Evolutionary conservation across 53 echinoderm and acorn worm genomes (phyloP), one percentile per base, ranked within the genome.

Genomic region (Arbacia lixula): DNA sequence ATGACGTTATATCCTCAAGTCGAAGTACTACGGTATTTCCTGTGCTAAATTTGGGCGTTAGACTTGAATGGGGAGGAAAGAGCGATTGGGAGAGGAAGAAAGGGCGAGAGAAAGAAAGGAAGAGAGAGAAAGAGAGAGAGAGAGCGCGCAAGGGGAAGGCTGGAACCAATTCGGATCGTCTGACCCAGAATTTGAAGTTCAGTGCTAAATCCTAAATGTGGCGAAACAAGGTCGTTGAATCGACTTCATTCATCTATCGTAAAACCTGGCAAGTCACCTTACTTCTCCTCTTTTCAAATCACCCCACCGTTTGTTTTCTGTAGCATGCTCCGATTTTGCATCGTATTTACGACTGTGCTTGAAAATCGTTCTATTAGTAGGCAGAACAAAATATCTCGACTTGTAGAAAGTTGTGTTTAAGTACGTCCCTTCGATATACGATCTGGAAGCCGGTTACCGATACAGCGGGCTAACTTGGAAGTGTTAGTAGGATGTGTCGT

Each of bases 121-220:
- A 72, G n/a, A 53, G 27, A 36, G 43, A 43, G 3, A 17, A 69
- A 3, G 69, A 69, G 69, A 69, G 21, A 68, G n/a, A 60, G 60
- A 60, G 60, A 27, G 60, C 8, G 60, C 2, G 55, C 3, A 3
- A 14, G 58, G 33, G 16, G 58, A 22, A 6, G 37, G 29, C 49
- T 19, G 26, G 49, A 27, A 72, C 12, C 3, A 49, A 46, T 72
- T 49, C 31, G 26, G 5, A 2, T 20, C 22, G 53, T 51, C 51
- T 74, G 74, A 74, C 74, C 74, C 21, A 74, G 74, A 53, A 74
- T 74, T 3, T 74, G 74, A 74, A 74, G 51, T 74, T 74, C 74
- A 74, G 16, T 53, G 53, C 34, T 74, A 53, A 74, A 9, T 53
- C 30, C 34, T 74, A 53, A 52, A 53, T 53, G 42, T 74, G 29